Base-by-base conservation (phyloP, 2,888 invertebrate genomes). In the Aleiodes testaceus region DNA sequence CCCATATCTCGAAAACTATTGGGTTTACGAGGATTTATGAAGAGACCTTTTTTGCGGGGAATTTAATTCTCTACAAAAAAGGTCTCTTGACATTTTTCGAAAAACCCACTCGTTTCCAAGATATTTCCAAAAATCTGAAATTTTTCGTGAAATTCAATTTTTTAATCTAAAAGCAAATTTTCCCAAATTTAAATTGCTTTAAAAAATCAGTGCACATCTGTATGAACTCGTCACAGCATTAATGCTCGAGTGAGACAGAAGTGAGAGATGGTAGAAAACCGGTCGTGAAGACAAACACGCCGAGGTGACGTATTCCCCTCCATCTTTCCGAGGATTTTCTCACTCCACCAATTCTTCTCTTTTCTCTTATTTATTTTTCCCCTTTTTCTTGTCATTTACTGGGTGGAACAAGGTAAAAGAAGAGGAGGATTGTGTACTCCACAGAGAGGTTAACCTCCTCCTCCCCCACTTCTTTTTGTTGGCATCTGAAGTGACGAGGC, bases 281-380 rank as follows among this genome's bases (percentile, higher is more conserved):
- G 84, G 85, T 85, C 81, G 77, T 79, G 79, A 84, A 85, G 81
- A 84, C 84, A 85, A 86, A 86, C 86, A 86, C 84, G 83, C 86
- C 78, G 82, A 82, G 82, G 81, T 84, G 85, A 86, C 85, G 86
- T 85, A 82, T 75, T 50, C 74, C 74, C 42, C 59, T 42, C 59
- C 59, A 59, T 36, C 42, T 59, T 11, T 12, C 12, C 14, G 4
- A 50, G 14, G 6, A 18, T 50, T 36, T 16, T 59, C 59, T 59
- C 53, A 16, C 59, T 59, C 59, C 18, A 26, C 6, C 42, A 42
- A 42, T 59, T 42, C 36, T 42, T 9, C 42, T 42, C 42, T 59
- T 18, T 9, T 59, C 36, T 59, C 36, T 42, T 47, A 47, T 16
- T 20, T 18, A 18, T 50, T 20, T 20, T 50, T 20, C 16, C 11